Evolutionary conservation across 2,797 vertebrate genomes (phyloP).

Genomic region (Onychomys torridus): DNA sequence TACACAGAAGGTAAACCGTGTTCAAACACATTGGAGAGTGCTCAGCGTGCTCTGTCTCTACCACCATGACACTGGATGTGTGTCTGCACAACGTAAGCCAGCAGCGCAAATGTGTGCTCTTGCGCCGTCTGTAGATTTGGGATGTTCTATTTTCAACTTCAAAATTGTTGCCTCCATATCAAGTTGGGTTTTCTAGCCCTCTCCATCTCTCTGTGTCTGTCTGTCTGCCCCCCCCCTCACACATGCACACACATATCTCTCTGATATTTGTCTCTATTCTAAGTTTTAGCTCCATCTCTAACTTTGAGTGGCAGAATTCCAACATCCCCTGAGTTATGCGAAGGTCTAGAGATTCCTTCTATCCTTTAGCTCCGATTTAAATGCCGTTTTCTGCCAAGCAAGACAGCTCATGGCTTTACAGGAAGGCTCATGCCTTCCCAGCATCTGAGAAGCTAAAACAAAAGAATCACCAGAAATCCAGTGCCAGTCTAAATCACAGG

Average conservation of each 20-base stretch:
- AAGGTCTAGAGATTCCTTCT: not conserved
- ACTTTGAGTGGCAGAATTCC: not conserved
- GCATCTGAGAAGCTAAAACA: not conserved
- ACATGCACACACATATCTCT: not conserved
- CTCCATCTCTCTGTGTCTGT: not conserved
- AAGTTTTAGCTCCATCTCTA: conserved; percentile 7
- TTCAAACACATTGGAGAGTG: not conserved
- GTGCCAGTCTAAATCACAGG: too few species aligned
- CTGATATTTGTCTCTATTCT: not conserved
- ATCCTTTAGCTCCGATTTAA: not conserved
- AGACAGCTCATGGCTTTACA: not conserved
- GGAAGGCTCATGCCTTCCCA: not conserved
- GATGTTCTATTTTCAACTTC: not conserved
- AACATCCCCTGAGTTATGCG: not conserved
- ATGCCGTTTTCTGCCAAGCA: not conserved
- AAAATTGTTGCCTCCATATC: not conserved
- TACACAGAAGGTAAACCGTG: not conserved
- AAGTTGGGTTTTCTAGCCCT: not conserved
- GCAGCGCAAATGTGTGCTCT: not conserved
- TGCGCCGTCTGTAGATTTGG: not conserved
- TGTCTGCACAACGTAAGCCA: not conserved
- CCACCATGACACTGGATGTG: not conserved
- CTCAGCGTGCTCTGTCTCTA: not conserved
- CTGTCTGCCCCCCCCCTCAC: too few species aligned
- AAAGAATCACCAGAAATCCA: not conserved